These are phyloP conservation scores for Priocnemis perturbator DNA, from an alignment of 2,888 invertebrate species.

Conservation along the genomic window DNA sequence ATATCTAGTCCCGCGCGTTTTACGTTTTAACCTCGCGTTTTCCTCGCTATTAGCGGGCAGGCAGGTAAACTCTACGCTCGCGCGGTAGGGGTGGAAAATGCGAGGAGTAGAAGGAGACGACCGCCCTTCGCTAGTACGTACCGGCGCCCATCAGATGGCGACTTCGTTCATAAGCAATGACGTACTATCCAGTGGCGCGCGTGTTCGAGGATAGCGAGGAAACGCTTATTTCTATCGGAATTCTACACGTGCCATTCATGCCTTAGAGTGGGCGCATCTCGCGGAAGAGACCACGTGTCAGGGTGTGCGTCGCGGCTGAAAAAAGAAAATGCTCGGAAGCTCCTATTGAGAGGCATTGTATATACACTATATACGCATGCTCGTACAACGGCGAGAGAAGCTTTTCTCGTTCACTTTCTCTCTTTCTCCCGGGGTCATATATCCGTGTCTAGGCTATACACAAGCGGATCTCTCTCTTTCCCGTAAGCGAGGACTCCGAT, in stretches of 20 bases:
- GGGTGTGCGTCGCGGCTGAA: background rate
- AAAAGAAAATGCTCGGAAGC: no score
- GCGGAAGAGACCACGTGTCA: background rate
- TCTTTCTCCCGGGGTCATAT: no score
- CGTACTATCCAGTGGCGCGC: slow-evolving; percentile 35
- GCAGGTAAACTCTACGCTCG: background rate
- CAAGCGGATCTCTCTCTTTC: slow-evolving; percentile 16
- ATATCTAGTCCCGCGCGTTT: no score
- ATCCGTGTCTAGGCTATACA: no score
- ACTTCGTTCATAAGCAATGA: slow-evolving; percentile 54
- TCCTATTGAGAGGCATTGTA: no score
- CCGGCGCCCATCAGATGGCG: slow-evolving; percentile 66
- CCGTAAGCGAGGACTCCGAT: slow-evolving; percentile 23
- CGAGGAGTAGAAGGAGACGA: slow-evolving; percentile 12
- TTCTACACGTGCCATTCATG: slow-evolving; percentile 19
- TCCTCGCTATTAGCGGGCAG: background rate
- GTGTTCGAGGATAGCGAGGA: no score
- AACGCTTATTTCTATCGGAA: slow-evolving; percentile 20
- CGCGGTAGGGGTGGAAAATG: slow-evolving; percentile 7
- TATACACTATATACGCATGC: no score
- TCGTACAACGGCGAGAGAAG: no score
- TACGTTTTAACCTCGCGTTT: no score
- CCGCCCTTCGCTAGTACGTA: slow-evolving; percentile 42
- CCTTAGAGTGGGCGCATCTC: no score
- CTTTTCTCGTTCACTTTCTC: no score